Evolutionary conservation across 2,113 vertebrate genomes (phyloP).

Genomic region (Eptesicus fuscus): DNA sequence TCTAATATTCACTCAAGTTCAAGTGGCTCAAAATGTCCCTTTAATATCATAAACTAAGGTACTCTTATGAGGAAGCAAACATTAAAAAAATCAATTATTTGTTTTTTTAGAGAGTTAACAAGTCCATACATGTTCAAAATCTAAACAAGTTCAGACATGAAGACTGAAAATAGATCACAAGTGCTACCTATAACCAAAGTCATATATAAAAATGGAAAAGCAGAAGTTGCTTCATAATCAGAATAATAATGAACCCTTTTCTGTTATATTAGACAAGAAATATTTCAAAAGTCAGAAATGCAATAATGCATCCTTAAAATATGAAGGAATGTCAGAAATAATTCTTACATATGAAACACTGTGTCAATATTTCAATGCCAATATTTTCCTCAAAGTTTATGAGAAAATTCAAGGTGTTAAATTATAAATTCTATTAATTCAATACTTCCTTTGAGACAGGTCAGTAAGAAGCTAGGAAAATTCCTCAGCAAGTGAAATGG

Average conservation of each 20-base stretch:
- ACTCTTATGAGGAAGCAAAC: constrained; percentile 33
- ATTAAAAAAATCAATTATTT: constrained; percentile 43
- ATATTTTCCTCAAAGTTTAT: neutral
- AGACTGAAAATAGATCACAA: constrained; percentile 23
- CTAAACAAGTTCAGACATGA: constrained; percentile 59
- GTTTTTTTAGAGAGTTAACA: constrained; percentile 32
- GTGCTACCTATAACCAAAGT: neutral
- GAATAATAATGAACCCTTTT: neutral
- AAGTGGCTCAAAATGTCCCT: constrained; percentile 25
- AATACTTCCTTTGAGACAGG: neutral
- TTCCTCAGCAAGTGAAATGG: neutral
- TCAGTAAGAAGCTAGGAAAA: neutral
- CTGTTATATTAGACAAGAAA: neutral
- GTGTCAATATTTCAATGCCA: constrained; percentile 18
- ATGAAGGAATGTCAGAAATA: neutral
- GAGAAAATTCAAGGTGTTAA: constrained; percentile 44
- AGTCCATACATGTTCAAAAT: constrained; percentile 49
- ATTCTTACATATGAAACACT: neutral
- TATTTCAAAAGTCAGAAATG: neutral
- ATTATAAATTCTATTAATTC: constrained; percentile 32
- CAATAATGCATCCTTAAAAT: neutral
- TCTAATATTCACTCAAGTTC: neutral
- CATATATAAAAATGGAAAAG: constrained; percentile 24
- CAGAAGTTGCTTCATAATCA: neutral
- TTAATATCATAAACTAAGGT: constrained; percentile 23